These are phyloP conservation scores for Festucalex cinctus DNA, from an alignment of 2,113 vertebrate genomes.

Conservation along the genomic window DNA sequence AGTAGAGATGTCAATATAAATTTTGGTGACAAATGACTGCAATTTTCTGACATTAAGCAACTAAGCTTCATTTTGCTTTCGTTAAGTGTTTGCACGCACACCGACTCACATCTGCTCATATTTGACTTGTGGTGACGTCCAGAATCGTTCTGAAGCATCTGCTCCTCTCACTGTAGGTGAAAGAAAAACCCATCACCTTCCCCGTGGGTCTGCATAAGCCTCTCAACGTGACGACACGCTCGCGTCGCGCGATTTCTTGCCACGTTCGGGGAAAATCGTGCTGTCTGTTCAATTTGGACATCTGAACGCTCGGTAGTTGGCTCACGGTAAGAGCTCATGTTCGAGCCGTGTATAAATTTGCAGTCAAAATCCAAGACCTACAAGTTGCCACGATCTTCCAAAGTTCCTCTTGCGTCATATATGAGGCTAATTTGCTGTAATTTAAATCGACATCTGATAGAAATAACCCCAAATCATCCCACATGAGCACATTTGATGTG, in stretches of 20 bases:
- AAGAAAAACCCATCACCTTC: slow-evolving; percentile 77
- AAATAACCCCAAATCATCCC: slow-evolving; percentile 9
- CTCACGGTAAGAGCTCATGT: slow-evolving; percentile 27
- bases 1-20: no score
- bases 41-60: no score
- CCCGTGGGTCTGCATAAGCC: slow-evolving; percentile 78
- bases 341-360: slow-evolving; percentile 17
- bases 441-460: slow-evolving; percentile 19
- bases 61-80: background rate
- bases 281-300: slow-evolving; percentile 71
- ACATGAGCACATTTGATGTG: slow-evolving; percentile 48
- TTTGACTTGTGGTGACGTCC: slow-evolving; percentile 72
- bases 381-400: no score
- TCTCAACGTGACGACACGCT: slow-evolving; percentile 71
- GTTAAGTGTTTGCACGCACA: slow-evolving; percentile 3
- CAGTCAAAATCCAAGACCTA: slow-evolving; percentile 1
- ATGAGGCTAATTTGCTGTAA: background rate
- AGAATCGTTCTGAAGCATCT: slow-evolving; percentile 77
- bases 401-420: background rate
- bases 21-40: no score
- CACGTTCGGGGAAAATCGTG: slow-evolving; percentile 66
- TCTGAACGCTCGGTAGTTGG: slow-evolving; percentile 51
- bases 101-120: slow-evolving; percentile 51
- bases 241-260: slow-evolving; percentile 71
- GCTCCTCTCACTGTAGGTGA: slow-evolving; percentile 75